Percentiles rank a stretch among this genome's conserved stretches.
Conservation (phyloP, 2,797 vertebrate genomes). For the Enteromius treurensis region DNA sequence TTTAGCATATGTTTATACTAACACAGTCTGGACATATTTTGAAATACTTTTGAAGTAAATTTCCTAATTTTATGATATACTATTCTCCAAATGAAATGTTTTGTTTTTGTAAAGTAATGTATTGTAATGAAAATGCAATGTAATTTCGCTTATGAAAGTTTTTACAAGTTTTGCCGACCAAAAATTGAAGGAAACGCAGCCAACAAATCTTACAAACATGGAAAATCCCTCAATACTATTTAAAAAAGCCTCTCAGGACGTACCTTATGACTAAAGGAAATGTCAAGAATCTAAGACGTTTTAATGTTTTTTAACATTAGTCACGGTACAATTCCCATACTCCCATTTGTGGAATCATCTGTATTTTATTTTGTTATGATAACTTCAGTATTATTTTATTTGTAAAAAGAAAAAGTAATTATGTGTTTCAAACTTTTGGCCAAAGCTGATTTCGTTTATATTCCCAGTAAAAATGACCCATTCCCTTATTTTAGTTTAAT, state of each 20-base stretch:
- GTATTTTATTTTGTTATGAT: neutral
- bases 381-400: neutral
- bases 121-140: too few relatives aligned
- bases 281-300: neutral
- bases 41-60: neutral
- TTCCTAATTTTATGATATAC: neutral
- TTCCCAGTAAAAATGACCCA: neutral
- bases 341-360: neutral
- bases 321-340: neutral
- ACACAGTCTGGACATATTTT: neutral
- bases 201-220: neutral
- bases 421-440: neutral
- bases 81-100: neutral
- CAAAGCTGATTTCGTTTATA: neutral
- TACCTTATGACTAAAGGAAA: neutral
- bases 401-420: neutral
- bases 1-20: neutral
- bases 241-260: neutral
- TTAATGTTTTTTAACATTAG: neutral
- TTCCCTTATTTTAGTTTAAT: neutral
- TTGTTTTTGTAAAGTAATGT: neutral
- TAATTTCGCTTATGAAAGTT: neutral
- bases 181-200: neutral
- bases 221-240: neutral
- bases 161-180: neutral